A percentile compares a stretch with the other conserved stretches of the same genome.
phyloP scores from a whole-genome alignment of 1,140 invertebrate genomes.

The Papilio machaon region DNA sequence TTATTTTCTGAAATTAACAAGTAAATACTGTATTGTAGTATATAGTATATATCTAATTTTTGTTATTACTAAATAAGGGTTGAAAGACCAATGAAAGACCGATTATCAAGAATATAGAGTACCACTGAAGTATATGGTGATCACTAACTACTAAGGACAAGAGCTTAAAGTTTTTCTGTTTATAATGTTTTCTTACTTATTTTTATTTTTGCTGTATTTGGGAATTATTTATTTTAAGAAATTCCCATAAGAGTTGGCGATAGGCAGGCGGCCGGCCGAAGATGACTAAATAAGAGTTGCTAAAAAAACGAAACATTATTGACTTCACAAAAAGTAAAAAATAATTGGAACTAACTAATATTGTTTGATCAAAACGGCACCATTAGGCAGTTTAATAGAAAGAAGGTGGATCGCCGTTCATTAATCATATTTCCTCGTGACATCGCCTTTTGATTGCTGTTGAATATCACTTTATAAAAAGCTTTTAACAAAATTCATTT shows the following conservation, averaged over 20 bases:
- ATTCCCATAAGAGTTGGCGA: too few relatives aligned
- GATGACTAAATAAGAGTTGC: too few relatives aligned
- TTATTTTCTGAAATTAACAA: too few relatives aligned
- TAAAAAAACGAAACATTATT: background rate
- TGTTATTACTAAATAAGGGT: background rate
- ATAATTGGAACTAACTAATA: background rate
- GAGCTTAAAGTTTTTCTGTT: too few relatives aligned
- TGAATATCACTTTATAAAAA: conserved; percentile 16
- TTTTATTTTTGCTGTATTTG: too few relatives aligned
- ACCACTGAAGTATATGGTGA: too few relatives aligned
- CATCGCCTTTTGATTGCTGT: conserved; percentile 19
- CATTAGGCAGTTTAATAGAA: background rate
- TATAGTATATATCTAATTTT: background rate
- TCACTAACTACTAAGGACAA: too few relatives aligned
- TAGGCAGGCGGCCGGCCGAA: too few relatives aligned
- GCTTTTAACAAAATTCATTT: conserved; percentile 20
- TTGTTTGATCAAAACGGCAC: background rate
- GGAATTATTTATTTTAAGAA: too few relatives aligned
- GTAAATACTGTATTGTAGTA: background rate
- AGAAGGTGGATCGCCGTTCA: conserved; percentile 4
- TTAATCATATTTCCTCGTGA: conserved; percentile 23
- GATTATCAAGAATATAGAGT: too few relatives aligned
- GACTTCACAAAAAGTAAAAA: background rate
- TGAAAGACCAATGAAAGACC: too few relatives aligned
- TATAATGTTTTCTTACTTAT: too few relatives aligned